phyloP scores from a whole-genome alignment of 2,888 invertebrate genomes.

The Mylabris sibirica region DNA sequence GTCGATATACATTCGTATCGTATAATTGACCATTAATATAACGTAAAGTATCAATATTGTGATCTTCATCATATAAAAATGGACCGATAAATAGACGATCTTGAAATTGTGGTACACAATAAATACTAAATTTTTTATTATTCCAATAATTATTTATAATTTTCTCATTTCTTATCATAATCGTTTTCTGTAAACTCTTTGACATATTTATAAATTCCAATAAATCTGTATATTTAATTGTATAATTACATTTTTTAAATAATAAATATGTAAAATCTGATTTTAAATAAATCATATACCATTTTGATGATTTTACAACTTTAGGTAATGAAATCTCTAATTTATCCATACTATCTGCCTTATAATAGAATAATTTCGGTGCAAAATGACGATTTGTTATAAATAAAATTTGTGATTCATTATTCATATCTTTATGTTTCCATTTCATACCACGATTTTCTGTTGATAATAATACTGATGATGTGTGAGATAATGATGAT shows the following conservation, averaged over 20 bases:
- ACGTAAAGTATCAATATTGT: conserved; percentile 52
- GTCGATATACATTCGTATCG: conserved; percentile 48
- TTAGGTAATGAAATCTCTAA: conserved; percentile 27
- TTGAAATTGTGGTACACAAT: conserved; percentile 50
- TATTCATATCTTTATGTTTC: conserved; percentile 43
- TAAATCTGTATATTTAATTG: conserved; percentile 65
- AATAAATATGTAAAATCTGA: conserved; percentile 65
- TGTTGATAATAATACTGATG: background rate
- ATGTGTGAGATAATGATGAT: background rate
- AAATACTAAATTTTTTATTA: conserved; percentile 53
- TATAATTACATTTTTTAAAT: conserved; percentile 64
- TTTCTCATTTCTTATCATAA: conserved; percentile 56
- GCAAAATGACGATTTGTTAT: conserved; percentile 51
- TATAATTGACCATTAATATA: conserved; percentile 52
- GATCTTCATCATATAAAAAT: conserved; percentile 49
- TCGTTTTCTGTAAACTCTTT: conserved; percentile 62
- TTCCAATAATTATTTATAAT: conserved; percentile 45
- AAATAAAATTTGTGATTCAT: conserved; percentile 29
- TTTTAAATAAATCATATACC: conserved; percentile 67
- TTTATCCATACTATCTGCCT: conserved; percentile 16
- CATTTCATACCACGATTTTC: conserved; percentile 26
- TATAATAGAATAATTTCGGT: conserved; percentile 20
- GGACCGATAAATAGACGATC: conserved; percentile 59
- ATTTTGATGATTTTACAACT: conserved; percentile 49
- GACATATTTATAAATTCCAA: conserved; percentile 63